Evolutionary conservation across 2,888 invertebrate genomes (phyloP).

Genomic region (Himalopsyche kuldschensis): DNA sequence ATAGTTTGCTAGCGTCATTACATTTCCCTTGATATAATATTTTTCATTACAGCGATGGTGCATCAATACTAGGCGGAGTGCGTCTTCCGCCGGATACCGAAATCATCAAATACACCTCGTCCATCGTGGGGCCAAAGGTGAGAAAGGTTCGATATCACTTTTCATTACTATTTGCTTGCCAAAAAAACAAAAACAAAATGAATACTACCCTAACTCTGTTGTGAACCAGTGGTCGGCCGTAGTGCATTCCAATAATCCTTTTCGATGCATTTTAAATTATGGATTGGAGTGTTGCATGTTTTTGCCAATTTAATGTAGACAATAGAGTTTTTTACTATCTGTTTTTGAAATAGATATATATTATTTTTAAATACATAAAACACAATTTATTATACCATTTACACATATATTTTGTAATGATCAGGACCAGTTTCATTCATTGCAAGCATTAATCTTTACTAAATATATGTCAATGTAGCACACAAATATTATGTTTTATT

Average conservation of each 20-base stretch:
- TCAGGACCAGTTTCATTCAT: too few species aligned
- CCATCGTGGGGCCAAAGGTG: constrained; percentile 81
- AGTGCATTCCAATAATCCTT: neutral
- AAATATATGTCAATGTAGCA: too few species aligned
- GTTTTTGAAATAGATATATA: too few species aligned
- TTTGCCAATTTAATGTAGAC: neutral
- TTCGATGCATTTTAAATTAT: neutral
- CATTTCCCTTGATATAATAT: constrained; percentile 3
- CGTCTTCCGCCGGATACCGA: constrained; percentile 86
- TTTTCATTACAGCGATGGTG: constrained; percentile 67
- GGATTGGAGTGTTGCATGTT: neutral
- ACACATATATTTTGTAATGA: too few species aligned
- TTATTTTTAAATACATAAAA: too few species aligned
- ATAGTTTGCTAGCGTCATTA: neutral
- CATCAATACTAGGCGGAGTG: constrained; percentile 80
- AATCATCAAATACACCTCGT: constrained; percentile 88
- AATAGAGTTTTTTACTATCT: too few species aligned
- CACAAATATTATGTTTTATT: too few species aligned
- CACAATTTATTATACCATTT: too few species aligned
- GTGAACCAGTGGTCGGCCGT: neutral
- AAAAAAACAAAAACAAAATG: neutral
- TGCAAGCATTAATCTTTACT: too few species aligned
- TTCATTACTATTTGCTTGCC: constrained; percentile 36
- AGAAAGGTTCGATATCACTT: constrained; percentile 41
- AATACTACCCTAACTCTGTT: neutral